Base-by-base conservation (phyloP, 2,113 vertebrate species). In the Apus apus region DNA sequence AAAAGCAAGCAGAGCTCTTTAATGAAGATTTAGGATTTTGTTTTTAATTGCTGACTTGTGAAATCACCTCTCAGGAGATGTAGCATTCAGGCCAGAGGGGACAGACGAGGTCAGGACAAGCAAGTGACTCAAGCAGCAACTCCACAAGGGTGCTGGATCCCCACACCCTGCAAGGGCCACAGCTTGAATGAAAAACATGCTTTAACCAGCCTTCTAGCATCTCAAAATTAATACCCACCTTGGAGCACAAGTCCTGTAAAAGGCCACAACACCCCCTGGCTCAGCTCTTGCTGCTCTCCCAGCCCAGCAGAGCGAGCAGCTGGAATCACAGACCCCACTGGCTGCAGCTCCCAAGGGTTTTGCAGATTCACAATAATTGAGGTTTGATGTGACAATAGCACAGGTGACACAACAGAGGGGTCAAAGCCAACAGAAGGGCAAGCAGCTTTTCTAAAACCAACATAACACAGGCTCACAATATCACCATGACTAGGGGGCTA, bases 61-160 rank as follows among this genome's bases (percentile, higher is more conserved):
- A 85, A 74, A 43, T 78, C 72, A 51, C 48, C 71, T 65, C 61
- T 57, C 50, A 3, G 23, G 81, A 67, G 54, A 57, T 11, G 32
- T 2, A 0, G 48, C 1, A 2, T 5, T 6, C 0, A 8, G 38
- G 20, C 48, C 0, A 2, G 46, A 38, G 27, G 23, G 54, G 58
- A 57, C 1, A 2, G 46, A 40, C 20, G n/a, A 68, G 78, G 73
- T 88, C 79, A 68, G 53, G 48, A 16, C 2, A 3, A 81, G 46
- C 38, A 23, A 45, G 15, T 30, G 68, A 53, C 53, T 75, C 73
- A 32, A 66, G 51, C 5, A 20, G n/a, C 58, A 46, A 30, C 18
- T 53, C 56, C 73, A 38, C 77, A 83, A 27, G 0, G 1, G 65
- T 5, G 51, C 70, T 20, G 14, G 51, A 32, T 1, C 38, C 40